These are phyloP conservation scores for Theonella swinhoei DNA, from an alignment of 37 sponge, comb jelly and placozoan genomes.

Conservation along the genomic window DNA sequence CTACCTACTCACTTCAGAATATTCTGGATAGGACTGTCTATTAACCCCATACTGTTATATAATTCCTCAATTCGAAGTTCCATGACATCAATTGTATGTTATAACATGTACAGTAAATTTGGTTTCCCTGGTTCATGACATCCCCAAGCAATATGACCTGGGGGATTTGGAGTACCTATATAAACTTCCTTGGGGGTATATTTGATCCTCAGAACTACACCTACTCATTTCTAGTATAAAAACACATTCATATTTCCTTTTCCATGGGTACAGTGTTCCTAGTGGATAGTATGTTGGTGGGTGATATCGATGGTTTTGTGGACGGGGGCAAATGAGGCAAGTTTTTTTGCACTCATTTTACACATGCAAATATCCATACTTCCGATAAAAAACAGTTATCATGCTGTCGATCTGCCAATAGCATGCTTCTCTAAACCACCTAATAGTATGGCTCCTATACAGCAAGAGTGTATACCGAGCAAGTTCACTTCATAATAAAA, in stretches of 20 bases:
- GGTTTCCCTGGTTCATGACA: slow-evolving; percentile 1
- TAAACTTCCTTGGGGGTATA: slow-evolving; percentile 7
- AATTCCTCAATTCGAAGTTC: slow-evolving; percentile 9
- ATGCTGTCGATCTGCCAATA: no score
- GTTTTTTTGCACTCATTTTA: no score
- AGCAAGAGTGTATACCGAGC: no score
- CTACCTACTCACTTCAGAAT: no score
- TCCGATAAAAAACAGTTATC: no score
- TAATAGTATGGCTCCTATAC: no score
- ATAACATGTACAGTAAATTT: slow-evolving; percentile 16
- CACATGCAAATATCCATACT: no score
- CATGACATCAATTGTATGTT: slow-evolving; percentile 19
- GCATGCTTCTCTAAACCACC: no score
- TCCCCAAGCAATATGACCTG: neutral
- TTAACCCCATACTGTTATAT: slow-evolving; percentile 23
- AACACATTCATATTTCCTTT: neutral
- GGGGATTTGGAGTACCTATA: slow-evolving; percentile 16
- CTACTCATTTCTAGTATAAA: slow-evolving; percentile 2
- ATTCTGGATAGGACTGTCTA: slow-evolving; percentile 25
- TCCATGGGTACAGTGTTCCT: neutral
- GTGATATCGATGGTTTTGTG: no score
- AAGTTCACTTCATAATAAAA: no score
- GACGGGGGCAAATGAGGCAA: no score
- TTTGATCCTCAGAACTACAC: neutral
- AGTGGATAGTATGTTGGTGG: no score